Conservation (phyloP, 2,113 vertebrate species). For the Typhlomys cinereus region DNA sequence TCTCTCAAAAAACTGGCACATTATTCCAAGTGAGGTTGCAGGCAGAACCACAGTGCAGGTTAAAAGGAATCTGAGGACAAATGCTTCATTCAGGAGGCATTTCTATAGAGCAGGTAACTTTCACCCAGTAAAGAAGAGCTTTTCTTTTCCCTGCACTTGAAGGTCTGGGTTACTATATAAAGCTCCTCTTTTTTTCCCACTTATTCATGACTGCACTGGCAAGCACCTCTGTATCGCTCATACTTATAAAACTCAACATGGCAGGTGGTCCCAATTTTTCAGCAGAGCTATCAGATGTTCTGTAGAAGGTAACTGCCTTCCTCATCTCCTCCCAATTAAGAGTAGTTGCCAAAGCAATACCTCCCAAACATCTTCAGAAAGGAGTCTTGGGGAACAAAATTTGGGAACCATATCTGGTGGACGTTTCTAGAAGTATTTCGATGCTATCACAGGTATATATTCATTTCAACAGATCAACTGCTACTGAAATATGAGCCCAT, state of each 20-base stretch:
- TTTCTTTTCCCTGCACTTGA: conserved; percentile 87
- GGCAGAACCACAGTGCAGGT: conserved; percentile 83
- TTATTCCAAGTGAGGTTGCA: conserved; percentile 88
- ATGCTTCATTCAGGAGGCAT: conserved; percentile 90
- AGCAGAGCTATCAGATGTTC: conserved; percentile 63
- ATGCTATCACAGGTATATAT: not conserved
- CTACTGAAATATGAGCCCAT: conserved; percentile 32
- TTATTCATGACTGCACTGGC: conserved; percentile 62
- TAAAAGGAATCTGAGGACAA: conserved; percentile 89
- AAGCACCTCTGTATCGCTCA: conserved; percentile 51
- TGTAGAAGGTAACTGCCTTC: conserved; percentile 5
- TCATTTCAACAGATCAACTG: conserved; percentile 32
- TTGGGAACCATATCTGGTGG: not conserved
- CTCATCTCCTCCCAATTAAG: conserved; percentile 45
- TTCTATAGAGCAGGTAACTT: conserved; percentile 91
- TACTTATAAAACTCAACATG: conserved; percentile 72
- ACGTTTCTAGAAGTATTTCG: not conserved
- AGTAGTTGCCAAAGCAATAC: conserved; percentile 15
- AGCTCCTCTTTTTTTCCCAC: conserved; percentile 55
- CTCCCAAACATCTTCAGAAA: conserved; percentile 8
- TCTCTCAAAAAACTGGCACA: conserved; percentile 85
- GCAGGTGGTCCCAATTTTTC: conserved; percentile 44
- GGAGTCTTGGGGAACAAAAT: conserved; percentile 34
- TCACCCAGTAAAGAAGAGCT: conserved; percentile 88
- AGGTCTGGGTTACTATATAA: conserved; percentile 79